Evolutionary conservation across 2,113 vertebrate species (phyloP), one percentile per base, ranked within the genome.

Genomic region (Tauraco erythrolophus): DNA sequence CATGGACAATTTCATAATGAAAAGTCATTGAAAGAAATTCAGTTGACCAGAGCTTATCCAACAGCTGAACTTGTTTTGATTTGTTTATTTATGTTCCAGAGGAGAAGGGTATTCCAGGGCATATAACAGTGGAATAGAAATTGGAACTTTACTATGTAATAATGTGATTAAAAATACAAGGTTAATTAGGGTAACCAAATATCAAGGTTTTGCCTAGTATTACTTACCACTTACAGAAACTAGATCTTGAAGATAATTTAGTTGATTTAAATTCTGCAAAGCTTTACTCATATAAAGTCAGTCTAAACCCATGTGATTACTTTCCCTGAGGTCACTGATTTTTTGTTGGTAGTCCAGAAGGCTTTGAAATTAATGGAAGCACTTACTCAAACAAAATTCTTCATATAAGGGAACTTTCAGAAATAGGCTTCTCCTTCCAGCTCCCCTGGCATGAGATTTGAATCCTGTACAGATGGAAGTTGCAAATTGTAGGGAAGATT

Each of bases 101-200:
- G 25, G 78, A 84, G 57, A 56, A 86, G 78, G 54, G 30, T 81
- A 86, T 88, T 88, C 64, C 33, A 37, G 57, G 37, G 66, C 61
- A 54, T 72, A 10, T 48, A 79, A 10, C 14, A 58, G n/a, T 46
- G 68, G 45, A 64, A 45, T 6, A 78, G 80, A 92, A 92, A 94
- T 88, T 21, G 89, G 53, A 97, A 95, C 62, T 96, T 96, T 89
- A 66, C 61, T 69, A 31, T 74, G 27, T 39, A 89, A 88, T 76
- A 56, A 11, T 79, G 70, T 77, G 54, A 88, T 94, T 95, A 92
- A 94, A 94, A 94, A 87, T 87, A 57, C 43, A 39, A 84, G 64
- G 84, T 89, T 97, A 96, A 96, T 97, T 95, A 97, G 33, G 33
- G 75, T 83, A 95, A 95, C 76, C 66, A 94, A 74, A 28, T 64